A percentile compares a stretch with the other conserved stretches of the same genome.
Conservation (phyloP, 2,113 vertebrate species). For the Microtus oregoni region DNA sequence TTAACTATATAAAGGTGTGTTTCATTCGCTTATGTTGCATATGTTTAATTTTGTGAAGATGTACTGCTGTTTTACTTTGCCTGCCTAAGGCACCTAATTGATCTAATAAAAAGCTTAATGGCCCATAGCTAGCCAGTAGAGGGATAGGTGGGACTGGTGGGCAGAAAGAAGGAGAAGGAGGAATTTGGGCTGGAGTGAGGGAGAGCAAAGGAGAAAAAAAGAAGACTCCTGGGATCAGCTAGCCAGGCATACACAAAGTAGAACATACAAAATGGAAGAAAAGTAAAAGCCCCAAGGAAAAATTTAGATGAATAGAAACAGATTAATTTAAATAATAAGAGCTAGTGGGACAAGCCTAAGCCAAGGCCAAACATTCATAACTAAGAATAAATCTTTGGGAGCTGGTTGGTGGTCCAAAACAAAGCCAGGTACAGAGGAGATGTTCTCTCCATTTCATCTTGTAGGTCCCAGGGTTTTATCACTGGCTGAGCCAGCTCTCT, state of each 20-base stretch:
- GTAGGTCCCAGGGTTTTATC: neutral
- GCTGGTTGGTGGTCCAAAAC: neutral
- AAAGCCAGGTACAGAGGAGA: neutral
- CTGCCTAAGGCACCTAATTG: neutral
- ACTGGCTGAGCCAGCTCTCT: neutral
- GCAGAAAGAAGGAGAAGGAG: neutral
- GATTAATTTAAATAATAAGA: neutral
- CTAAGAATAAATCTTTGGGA: neutral
- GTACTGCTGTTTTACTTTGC: neutral
- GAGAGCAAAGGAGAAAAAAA: neutral
- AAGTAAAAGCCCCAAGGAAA: neutral
- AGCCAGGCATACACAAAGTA: neutral
- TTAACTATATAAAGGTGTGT: no score
- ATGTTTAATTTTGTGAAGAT: no score
- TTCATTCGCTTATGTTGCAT: no score
- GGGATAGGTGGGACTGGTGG: neutral
- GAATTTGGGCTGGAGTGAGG: neutral
- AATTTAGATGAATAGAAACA: neutral
- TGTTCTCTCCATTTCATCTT: neutral
- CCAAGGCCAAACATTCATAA: neutral
- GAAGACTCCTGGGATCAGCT: neutral
- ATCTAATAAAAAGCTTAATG: neutral
- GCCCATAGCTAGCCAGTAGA: neutral
- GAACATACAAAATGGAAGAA: neutral
- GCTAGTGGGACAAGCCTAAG: neutral